Base-by-base conservation (phyloP, 1,140 invertebrate genomes). In the Hylaeus anthracinus region DNA sequence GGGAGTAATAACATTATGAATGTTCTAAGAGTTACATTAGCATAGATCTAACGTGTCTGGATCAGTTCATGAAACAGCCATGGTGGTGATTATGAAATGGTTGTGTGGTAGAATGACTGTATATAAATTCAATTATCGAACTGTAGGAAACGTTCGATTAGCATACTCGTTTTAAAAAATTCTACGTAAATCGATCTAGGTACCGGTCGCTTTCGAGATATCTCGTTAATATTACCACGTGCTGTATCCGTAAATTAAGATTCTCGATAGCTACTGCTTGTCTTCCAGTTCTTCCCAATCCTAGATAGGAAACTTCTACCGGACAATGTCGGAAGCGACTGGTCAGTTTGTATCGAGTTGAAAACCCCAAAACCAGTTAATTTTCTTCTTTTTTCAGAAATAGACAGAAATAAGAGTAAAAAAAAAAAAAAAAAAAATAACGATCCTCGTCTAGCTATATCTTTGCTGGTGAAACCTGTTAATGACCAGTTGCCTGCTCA, bases 401-500 rank as follows among this genome's bases (percentile, higher is more conserved):
- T 6, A 37, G 15, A 58, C 43, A 12, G 65, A 51, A 48, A 51
- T 15, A 43, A 26, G 0, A 26, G 26, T 26, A 26, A 26, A 26
- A 26, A 26, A 26, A 26, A 26, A 26, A 26, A 26, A 26, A 39
- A 26, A 43, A 41, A 72, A 64, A 61, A 2, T 60, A 48, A n/a
- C 45, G 15, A 55, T 64, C 41, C 76, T 55, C 37, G 60, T 64
- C 60, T 72, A 72, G 76, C 76, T n/a, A 56, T 39, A 72, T 79
- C 76, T 41, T 79, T 37, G 48, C 48, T 72, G 41, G 76, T 56
- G 58, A 64, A 79, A 79, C 76, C 60, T 79, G 76, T 72, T 79
- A 79, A 79, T 72, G 70, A 79, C 41, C 76, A 72, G 69, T 55
- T 79, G 39, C 51, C 70, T 72, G 60, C 14, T 79, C 39, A 69